A percentile compares a stretch with the other conserved stretches of the same genome.
Evolutionary conservation across 2,888 invertebrate species (phyloP).

Genomic region (Stramonita haemastoma): DNA sequence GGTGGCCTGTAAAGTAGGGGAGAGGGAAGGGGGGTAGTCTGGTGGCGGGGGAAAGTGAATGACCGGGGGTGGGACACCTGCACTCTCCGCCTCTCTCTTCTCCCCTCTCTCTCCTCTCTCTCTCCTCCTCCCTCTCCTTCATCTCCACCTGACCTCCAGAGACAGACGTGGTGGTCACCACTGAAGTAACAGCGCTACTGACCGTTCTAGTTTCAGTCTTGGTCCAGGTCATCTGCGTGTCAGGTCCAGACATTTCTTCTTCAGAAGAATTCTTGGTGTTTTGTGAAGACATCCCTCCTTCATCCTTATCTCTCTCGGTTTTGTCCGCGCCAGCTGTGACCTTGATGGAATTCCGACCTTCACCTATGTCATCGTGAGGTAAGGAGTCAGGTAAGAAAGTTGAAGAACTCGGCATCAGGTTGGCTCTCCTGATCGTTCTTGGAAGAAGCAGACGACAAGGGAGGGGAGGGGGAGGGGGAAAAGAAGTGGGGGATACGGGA

Average conservation of each 20-base stretch:
- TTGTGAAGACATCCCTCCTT: background rate
- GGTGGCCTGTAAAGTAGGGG: constrained; percentile 8
- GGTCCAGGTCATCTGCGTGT: too few species aligned
- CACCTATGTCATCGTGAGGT: constrained; percentile 12
- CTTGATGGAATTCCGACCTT: background rate
- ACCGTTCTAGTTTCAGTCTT: too few species aligned
- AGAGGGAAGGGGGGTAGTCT: constrained; percentile 23
- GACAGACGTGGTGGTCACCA: too few species aligned
- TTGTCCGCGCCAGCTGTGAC: background rate
- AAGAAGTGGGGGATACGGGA: background rate
- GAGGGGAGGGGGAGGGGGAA: background rate
- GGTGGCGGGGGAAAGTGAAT: constrained; percentile 34
- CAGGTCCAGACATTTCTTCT: background rate
- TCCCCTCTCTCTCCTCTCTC: background rate
- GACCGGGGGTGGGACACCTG: background rate
- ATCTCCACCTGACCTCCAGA: too few species aligned
- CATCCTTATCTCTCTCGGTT: background rate
- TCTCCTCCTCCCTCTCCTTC: background rate
- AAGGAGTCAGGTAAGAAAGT: constrained; percentile 3
- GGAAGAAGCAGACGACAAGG: background rate
- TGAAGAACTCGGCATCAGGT: background rate
- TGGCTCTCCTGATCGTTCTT: background rate
- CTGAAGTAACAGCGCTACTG: too few species aligned
- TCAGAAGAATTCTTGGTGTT: background rate
- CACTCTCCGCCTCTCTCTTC: background rate